Percentiles rank a stretch among this genome's conserved stretches.
phyloP scores from a whole-genome alignment of 1,140 invertebrate genomes.

The Drosophila parvula region DNA sequence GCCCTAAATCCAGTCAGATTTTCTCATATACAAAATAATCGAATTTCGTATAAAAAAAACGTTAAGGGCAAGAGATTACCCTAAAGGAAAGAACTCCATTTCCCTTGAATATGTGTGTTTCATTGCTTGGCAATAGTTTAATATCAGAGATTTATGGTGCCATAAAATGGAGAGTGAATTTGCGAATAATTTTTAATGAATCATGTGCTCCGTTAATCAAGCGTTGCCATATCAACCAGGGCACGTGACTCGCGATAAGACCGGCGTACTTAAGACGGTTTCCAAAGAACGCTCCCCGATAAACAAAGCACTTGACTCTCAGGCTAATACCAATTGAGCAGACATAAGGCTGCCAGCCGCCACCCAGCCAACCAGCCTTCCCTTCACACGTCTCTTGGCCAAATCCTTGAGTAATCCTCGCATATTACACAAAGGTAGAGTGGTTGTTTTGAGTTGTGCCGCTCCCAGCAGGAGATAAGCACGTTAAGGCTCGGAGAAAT shows the following conservation, averaged over 20 bases:
- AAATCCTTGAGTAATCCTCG: constrained; percentile 50
- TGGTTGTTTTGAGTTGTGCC: not conserved
- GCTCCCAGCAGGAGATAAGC: constrained; percentile 24
- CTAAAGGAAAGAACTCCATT: not conserved
- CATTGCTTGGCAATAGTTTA: constrained; percentile 18
- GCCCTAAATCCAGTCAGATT: constrained; percentile 10
- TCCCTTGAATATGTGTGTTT: not conserved
- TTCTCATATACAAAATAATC: constrained; percentile 4
- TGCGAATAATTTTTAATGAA: constrained; percentile 40
- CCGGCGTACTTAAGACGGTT: constrained; percentile 22
- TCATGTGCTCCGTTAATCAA: constrained; percentile 47
- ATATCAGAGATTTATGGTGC: constrained; percentile 17
- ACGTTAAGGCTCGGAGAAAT: constrained; percentile 1
- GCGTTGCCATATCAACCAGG: constrained; percentile 32
- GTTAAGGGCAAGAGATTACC: constrained; percentile 5
- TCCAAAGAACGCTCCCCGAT: constrained; percentile 45
- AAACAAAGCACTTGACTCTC: constrained; percentile 65
- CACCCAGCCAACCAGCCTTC: constrained; percentile 7
- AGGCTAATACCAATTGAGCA: constrained; percentile 44
- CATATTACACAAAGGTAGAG: constrained; percentile 32
- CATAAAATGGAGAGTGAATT: constrained; percentile 38
- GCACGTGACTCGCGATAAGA: constrained; percentile 70
- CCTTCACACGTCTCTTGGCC: constrained; percentile 34
- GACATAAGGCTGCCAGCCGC: constrained; percentile 41
- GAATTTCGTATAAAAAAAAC: constrained; percentile 4